Evolutionary conservation across 2,797 vertebrate genomes (phyloP).

Genomic region (Centropyge bicolor): DNA sequence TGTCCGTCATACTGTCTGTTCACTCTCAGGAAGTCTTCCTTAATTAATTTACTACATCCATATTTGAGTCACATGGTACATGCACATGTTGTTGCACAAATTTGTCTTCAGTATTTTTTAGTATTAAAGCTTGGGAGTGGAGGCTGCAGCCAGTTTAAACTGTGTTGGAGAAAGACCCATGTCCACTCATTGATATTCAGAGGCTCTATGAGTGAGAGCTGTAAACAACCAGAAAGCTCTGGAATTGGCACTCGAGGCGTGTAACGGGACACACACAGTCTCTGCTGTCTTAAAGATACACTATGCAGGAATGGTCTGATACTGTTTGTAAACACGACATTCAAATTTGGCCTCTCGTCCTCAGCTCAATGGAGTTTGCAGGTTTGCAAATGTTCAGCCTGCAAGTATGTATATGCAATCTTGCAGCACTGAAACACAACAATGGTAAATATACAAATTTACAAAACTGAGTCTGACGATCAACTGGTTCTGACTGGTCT

Average conservation of each 20-base stretch:
- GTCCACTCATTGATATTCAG: conserved; percentile 78
- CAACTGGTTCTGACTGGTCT: no score
- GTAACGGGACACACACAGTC: conserved; percentile 50
- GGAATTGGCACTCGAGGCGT: conserved; percentile 68
- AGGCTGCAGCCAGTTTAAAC: conserved; percentile 44
- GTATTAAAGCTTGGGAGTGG: conserved; percentile 23
- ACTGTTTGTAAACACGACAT: no score
- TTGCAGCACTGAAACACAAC: no score
- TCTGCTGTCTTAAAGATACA: conserved; percentile 45
- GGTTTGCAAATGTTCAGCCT: no score
- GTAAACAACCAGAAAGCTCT: conserved; percentile 76
- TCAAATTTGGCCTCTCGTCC: no score
- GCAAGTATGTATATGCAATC: no score
- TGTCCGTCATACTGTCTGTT: not conserved
- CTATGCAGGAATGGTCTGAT: no score
- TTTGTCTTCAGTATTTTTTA: not conserved
- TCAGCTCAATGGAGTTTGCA: no score
- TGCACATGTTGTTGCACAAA: no score
- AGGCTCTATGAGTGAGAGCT: conserved; percentile 74
- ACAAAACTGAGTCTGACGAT: no score
- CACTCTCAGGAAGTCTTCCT: conserved; percentile 28
- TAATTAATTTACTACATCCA: conserved; percentile 38
- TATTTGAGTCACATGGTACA: conserved; percentile 19
- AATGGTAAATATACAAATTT: no score
- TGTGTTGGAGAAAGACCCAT: conserved; percentile 39